phyloP scores from a whole-genome alignment of 2,113 vertebrate species.

The Catharus bicknelli region DNA sequence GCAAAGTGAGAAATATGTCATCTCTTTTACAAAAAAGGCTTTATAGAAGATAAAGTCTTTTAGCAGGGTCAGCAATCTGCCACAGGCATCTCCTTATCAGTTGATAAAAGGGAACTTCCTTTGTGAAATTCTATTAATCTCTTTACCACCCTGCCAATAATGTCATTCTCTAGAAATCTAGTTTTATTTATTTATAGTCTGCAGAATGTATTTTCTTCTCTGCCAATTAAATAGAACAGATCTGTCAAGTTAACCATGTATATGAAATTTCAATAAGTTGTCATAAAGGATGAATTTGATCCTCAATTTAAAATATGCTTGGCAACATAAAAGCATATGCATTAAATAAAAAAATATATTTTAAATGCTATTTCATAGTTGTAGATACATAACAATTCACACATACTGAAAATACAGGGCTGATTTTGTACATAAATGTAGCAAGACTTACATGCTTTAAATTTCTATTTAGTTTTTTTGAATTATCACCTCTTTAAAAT shows the following conservation, averaged over 20 bases:
- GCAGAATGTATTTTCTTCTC: conserved; percentile 4
- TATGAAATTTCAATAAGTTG: background rate
- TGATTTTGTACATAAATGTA: background rate
- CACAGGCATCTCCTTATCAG: background rate
- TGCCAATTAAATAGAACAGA: conserved; percentile 20
- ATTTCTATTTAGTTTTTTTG: background rate
- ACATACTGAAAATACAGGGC: background rate
- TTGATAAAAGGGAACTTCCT: conserved; percentile 18
- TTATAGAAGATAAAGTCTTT: background rate
- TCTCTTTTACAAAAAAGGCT: background rate
- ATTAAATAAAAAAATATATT: background rate
- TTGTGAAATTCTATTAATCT: conserved; percentile 47
- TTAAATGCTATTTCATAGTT: background rate
- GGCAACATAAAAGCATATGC: background rate
- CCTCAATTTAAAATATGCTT: background rate
- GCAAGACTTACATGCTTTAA: background rate
- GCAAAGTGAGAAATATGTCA: background rate
- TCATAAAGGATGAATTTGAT: background rate
- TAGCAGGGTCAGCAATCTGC: conserved; percentile 5
- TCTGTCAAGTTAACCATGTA: background rate
- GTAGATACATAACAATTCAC: background rate
- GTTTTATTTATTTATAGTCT: conserved; percentile 11
- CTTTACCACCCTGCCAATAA: conserved; percentile 20
- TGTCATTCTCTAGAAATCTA: conserved; percentile 8
- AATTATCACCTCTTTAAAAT: background rate